A percentile compares a stretch with the other conserved stretches of the same genome.
Conservation (phyloP, 2,888 invertebrate species). For the Hyposoter didymator region DNA sequence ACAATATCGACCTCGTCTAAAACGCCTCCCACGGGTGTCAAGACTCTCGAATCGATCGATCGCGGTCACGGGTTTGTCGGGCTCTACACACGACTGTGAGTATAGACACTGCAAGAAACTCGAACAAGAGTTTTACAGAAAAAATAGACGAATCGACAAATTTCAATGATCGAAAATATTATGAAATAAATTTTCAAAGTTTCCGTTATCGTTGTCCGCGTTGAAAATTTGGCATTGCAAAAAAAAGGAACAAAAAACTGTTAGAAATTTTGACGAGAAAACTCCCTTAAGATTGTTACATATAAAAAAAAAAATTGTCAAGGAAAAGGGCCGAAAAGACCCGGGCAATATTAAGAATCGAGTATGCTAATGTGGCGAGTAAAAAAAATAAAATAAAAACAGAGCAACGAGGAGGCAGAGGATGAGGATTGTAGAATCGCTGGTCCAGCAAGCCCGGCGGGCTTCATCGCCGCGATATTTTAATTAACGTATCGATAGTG, state of each 20-base stretch:
- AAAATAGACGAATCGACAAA: not conserved
- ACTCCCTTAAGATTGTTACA: constrained; percentile 15
- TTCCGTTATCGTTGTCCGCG: not conserved
- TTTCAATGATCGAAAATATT: not conserved
- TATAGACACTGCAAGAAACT: not conserved
- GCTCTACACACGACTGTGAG: not conserved
- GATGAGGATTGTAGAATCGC: constrained; percentile 47
- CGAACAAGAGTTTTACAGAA: not conserved
- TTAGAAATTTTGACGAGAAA: not conserved
- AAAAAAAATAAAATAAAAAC: constrained; percentile 38
- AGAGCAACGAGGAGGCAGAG: constrained; percentile 46
- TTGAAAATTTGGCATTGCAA: not conserved
- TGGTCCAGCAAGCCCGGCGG: constrained; percentile 71
- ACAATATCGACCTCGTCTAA: constrained; percentile 60
- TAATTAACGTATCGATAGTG: constrained; percentile 83
- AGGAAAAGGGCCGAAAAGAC: constrained; percentile 23
- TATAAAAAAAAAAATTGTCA: constrained; percentile 8
- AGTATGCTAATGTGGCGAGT: constrained; percentile 66
- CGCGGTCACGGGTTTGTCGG: constrained; percentile 9
- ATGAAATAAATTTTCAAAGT: not conserved
- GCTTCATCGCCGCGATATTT: constrained; percentile 79
- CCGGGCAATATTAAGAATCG: constrained; percentile 58
- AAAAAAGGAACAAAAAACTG: not conserved
- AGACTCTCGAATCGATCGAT: constrained; percentile 54
- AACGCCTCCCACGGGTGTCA: constrained; percentile 61